Evolutionary conservation across 2,113 vertebrate genomes (phyloP).

Genomic region (Trematocara macrostoma): DNA sequence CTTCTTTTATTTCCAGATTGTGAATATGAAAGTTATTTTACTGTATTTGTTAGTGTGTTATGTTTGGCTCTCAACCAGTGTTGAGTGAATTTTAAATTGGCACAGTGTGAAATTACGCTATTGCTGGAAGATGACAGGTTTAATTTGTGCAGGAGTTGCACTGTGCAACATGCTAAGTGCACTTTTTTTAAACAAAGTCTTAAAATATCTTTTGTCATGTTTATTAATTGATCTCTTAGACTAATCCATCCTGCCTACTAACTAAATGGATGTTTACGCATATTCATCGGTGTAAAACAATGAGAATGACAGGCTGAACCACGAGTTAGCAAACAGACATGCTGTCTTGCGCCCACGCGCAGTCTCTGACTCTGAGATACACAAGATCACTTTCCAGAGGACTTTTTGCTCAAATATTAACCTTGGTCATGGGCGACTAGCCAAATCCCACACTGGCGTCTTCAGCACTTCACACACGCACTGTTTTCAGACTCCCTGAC

Average conservation of each 20-base stretch:
- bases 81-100: not conserved
- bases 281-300: not conserved
- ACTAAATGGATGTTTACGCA: not conserved
- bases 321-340: not conserved
- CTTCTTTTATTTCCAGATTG: not conserved
- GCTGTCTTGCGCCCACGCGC: not conserved
- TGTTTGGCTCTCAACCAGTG: not conserved
- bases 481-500: slow-evolving; percentile 61
- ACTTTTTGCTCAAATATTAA: slow-evolving; percentile 61
- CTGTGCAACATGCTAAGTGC: not conserved
- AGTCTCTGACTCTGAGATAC: slow-evolving; percentile 23
- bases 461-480: slow-evolving; percentile 56
- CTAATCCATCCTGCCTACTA: not conserved
- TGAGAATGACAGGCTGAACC: not conserved
- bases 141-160: not conserved
- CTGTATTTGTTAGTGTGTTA: not conserved
- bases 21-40: not conserved
- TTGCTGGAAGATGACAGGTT: not conserved
- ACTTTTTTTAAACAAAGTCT: not conserved
- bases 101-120: not conserved
- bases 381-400: slow-evolving; percentile 54
- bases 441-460: slow-evolving; percentile 59
- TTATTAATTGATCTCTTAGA: not conserved
- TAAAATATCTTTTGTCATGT: not conserved
- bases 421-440: slow-evolving; percentile 56